These are phyloP conservation scores for Cotesia chilonis DNA, from an alignment of 1,140 invertebrate genomes.

Conservation along the genomic window DNA sequence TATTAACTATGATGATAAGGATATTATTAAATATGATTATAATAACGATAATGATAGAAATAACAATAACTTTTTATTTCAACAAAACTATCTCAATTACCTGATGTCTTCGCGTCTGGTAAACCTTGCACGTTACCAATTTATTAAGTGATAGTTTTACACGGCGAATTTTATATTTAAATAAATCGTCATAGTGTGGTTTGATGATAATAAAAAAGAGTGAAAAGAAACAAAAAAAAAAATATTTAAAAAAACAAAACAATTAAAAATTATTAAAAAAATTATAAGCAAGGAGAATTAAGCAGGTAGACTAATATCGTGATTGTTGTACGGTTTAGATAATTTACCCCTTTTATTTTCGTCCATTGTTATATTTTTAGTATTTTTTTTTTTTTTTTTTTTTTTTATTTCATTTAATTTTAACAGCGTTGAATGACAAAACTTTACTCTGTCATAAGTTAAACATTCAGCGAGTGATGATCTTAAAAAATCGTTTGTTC, in stretches of 20 bases:
- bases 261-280: neutral
- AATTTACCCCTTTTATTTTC: slow-evolving; percentile 3
- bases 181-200: slow-evolving; percentile 20
- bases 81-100: slow-evolving; percentile 1
- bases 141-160: slow-evolving; percentile 30
- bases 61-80: slow-evolving; percentile 6
- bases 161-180: slow-evolving; percentile 17
- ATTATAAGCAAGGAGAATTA: neutral
- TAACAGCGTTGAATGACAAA: neutral
- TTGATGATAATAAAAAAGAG: slow-evolving; percentile 10
- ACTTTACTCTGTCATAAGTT: neutral
- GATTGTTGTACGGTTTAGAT: neutral
- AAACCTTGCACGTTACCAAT: slow-evolving; percentile 41
- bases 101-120: slow-evolving; percentile 34
- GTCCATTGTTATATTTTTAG: slow-evolving; percentile 8
- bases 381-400: neutral
- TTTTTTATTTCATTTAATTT: too few species aligned
- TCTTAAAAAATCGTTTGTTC: slow-evolving; percentile 2
- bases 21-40: neutral
- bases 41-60: neutral
- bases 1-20: too few species aligned
- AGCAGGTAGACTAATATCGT: neutral
- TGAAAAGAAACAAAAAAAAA: neutral
- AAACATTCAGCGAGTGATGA: neutral
- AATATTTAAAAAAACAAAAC: neutral